These are phyloP conservation scores for Pelobates cultripes DNA, from an alignment of 2,797 vertebrate genomes.

Conservation along the genomic window DNA sequence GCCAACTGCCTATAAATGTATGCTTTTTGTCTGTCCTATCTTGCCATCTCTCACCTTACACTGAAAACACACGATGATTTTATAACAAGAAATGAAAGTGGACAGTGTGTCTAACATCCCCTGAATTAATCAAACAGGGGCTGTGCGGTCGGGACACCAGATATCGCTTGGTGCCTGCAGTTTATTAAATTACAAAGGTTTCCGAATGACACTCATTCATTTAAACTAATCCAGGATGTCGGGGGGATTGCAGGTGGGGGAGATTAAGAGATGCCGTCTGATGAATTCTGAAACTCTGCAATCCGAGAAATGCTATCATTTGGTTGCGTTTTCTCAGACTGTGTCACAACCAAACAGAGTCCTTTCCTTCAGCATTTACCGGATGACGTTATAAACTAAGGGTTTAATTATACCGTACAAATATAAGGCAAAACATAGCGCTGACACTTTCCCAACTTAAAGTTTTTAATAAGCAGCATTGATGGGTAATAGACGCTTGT, in stretches of 20 bases:
- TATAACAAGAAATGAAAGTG: slow-evolving; percentile 75
- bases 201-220: slow-evolving; percentile 61
- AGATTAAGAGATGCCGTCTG: slow-evolving; percentile 6
- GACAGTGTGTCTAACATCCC: slow-evolving; percentile 78
- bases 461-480: too few species aligned
- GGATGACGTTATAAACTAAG: too few species aligned
- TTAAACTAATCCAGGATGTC: slow-evolving; percentile 31
- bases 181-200: slow-evolving; percentile 80
- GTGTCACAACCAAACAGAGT: too few species aligned
- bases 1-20: neutral
- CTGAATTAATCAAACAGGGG: slow-evolving; percentile 79
- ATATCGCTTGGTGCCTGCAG: slow-evolving; percentile 70
- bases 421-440: too few species aligned
- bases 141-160: slow-evolving; percentile 75
- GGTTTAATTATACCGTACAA: too few species aligned
- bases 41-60: too few species aligned
- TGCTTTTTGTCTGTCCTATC: neutral
- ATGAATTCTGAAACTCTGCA: slow-evolving; percentile 9
- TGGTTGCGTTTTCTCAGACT: too few species aligned
- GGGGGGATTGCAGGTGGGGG: neutral
- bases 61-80: neutral
- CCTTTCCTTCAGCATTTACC: too few species aligned
- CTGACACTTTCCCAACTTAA: too few species aligned
- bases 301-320: neutral
- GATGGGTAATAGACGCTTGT: too few species aligned